Evolutionary conservation across 1,140 invertebrate genomes (phyloP).

Genomic region (Streblospio benedicti): DNA sequence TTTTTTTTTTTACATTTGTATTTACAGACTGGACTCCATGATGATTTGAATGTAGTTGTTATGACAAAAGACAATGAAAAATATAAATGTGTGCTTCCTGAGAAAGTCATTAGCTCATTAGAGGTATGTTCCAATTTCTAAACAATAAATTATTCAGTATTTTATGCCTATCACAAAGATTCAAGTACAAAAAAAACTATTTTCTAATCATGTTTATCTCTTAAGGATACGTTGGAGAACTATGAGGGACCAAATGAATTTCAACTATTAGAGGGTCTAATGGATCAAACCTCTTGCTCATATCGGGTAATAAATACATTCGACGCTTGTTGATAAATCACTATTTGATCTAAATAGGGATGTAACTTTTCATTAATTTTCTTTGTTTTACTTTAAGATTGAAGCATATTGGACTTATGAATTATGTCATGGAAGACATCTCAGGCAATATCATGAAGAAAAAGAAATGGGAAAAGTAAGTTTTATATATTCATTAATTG

Average conservation of each 20-base stretch:
- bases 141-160: slow-evolving; percentile 9
- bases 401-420: slow-evolving; percentile 97
- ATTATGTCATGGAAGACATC: slow-evolving; percentile 81
- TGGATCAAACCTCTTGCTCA: neutral
- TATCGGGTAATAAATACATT: neutral
- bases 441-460: slow-evolving; percentile 91
- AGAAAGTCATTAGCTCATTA: slow-evolving; percentile 50
- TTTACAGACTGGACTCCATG: too few species aligned
- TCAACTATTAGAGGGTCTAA: neutral
- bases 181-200: neutral
- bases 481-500: neutral
- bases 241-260: neutral
- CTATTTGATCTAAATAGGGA: neutral
- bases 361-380: neutral
- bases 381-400: slow-evolving; percentile 51
- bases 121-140: slow-evolving; percentile 22
- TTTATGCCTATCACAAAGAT: neutral
- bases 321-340: slow-evolving; percentile 14
- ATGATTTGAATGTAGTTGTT: too few species aligned
- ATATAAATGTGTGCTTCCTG: slow-evolving; percentile 64
- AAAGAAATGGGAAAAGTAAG: slow-evolving; percentile 55
- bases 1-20: too few species aligned
- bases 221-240: neutral
- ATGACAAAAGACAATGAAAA: slow-evolving; percentile 50
- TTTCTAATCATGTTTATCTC: neutral